phyloP scores from a whole-genome alignment of 2,113 vertebrate genomes.

The Oceanites oceanicus region DNA sequence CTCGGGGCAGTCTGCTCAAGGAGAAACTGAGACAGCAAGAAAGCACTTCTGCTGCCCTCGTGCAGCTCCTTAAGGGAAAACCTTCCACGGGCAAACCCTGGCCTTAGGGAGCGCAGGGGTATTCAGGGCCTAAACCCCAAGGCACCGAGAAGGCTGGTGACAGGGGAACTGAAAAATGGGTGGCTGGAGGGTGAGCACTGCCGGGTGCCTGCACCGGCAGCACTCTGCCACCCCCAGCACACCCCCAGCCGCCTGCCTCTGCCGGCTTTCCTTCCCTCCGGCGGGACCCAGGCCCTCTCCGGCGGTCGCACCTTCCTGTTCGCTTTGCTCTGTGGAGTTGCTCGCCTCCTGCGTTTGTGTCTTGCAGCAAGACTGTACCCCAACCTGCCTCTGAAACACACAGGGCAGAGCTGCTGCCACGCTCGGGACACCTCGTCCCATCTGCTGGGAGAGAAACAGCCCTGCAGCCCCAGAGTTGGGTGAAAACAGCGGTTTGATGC shows the following conservation, averaged over 20 bases:
- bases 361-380: neutral
- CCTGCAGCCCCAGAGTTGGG: neutral
- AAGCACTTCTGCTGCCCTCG: neutral
- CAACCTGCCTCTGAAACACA: neutral
- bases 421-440: rapidly evolving
- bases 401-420: neutral
- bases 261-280: rapidly evolving
- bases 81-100: rapidly evolving
- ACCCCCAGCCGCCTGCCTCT: neutral
- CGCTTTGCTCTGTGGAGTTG: rapidly evolving
- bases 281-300: neutral
- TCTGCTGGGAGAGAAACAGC: neutral
- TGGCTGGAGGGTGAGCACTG: neutral
- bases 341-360: neutral
- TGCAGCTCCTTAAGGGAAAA: neutral
- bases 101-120: rapidly evolving
- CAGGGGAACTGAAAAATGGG: rapidly evolving
- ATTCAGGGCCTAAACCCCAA: neutral
- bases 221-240: neutral
- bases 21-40: rapidly evolving
- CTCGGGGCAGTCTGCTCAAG: rapidly evolving
- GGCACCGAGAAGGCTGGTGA: rapidly evolving
- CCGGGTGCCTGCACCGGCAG: neutral
- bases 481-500: rapidly evolving
- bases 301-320: neutral